phyloP scores from a whole-genome alignment of 2,888 invertebrate genomes.

The Tetragnatha montana region DNA sequence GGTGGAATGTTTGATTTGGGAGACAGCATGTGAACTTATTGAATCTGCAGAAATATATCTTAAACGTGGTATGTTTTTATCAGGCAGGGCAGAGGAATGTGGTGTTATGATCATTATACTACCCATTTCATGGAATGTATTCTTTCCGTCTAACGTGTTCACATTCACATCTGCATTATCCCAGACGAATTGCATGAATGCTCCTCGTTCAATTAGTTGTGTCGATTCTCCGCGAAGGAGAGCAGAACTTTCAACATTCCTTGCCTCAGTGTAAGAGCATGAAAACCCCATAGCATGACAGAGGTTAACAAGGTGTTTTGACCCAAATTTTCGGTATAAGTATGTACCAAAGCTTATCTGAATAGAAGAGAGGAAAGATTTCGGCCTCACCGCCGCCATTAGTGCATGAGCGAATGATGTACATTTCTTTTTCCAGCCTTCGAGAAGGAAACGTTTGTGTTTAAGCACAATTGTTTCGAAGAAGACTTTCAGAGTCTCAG shows the following conservation, averaged over 20 bases:
- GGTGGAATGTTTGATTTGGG: background rate
- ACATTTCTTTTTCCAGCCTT: background rate
- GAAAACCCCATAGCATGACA: background rate
- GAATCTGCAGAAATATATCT: background rate
- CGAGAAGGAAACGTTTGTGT: background rate
- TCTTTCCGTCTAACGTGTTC: conserved; percentile 9
- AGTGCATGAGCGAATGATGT: background rate
- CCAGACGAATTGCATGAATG: background rate
- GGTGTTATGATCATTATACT: conserved; percentile 17
- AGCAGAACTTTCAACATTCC: background rate
- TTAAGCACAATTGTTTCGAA: conserved; percentile 18
- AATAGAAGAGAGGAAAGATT: background rate
- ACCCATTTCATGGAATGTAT: conserved; percentile 23
- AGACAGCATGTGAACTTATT: background rate
- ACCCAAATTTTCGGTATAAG: background rate
- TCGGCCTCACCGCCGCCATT: background rate
- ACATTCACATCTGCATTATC: conserved; percentile 27
- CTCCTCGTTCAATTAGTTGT: background rate
- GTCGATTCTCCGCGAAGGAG: background rate
- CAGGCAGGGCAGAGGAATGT: background rate
- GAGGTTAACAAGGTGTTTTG: background rate
- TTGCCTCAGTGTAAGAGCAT: background rate
- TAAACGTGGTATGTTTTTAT: background rate
- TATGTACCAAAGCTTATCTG: background rate
- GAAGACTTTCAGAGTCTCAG: conserved; percentile 20